Conservation (phyloP, 2,113 vertebrate genomes). For the Podarcis cretensis region DNA sequence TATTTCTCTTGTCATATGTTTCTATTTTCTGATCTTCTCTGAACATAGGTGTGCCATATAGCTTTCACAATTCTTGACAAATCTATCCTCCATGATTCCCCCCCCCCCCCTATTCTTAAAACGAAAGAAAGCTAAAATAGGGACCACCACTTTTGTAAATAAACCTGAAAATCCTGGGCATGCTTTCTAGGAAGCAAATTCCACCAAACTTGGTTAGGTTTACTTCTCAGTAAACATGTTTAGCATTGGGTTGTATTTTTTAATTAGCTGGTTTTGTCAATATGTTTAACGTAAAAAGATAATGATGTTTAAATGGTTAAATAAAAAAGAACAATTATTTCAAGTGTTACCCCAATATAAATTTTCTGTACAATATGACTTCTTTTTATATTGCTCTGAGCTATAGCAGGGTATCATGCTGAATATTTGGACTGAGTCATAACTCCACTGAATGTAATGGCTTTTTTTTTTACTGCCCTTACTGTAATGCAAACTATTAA, state of each 20-base stretch:
- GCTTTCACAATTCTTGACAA: neutral
- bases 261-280: neutral
- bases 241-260: neutral
- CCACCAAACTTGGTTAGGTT: neutral
- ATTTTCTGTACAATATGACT: slow-evolving; percentile 9
- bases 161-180: neutral
- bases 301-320: neutral
- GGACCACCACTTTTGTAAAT: neutral
- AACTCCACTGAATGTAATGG: slow-evolving; percentile 39
- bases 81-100: neutral
- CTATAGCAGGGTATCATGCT: slow-evolving; percentile 29
- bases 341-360: neutral
- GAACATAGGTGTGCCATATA: neutral
- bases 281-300: neutral
- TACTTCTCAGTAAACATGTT: neutral
- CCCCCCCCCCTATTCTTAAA: neutral
- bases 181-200: neutral
- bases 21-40: neutral
- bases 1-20: neutral
- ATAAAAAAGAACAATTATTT: neutral
- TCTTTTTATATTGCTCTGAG: slow-evolving; percentile 43
- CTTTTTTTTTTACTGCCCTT: slow-evolving; percentile 35
- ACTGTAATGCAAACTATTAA: slow-evolving; percentile 60
- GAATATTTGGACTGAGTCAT: slow-evolving; percentile 50
- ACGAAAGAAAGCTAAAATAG: neutral